phyloP scores from a whole-genome alignment of 2,113 vertebrate species.

The Shinisaurus crocodilurus region DNA sequence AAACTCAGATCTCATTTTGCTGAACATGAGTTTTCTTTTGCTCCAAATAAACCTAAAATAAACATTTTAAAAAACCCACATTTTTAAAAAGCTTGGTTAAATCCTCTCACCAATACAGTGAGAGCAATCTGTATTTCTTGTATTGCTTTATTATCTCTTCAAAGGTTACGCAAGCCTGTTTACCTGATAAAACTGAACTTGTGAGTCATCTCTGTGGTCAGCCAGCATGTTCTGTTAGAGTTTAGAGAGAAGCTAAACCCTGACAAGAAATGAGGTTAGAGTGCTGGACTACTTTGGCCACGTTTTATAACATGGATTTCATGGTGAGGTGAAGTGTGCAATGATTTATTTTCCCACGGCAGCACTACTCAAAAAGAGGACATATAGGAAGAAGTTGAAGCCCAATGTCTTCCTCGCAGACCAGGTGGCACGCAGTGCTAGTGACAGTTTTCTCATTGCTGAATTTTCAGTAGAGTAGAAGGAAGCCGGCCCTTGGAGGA shows the following conservation, averaged over 20 bases:
- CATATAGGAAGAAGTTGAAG: not conserved
- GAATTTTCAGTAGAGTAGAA: slow-evolving; percentile 29
- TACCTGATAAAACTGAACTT: not conserved
- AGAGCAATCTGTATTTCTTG: not conserved
- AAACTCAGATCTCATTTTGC: not conserved
- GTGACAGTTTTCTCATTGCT: not conserved
- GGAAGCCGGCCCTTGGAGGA: slow-evolving; percentile 31
- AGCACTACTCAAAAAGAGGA: not conserved
- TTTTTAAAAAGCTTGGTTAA: not conserved
- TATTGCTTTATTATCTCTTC: not conserved
- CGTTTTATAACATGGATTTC: not conserved
- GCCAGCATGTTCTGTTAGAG: not conserved
- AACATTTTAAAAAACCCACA: not conserved
- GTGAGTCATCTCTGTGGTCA: too few relatives aligned
- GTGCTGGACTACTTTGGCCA: not conserved
- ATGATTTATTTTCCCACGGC: slow-evolving; percentile 4
- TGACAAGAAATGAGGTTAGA: not conserved
- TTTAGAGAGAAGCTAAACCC: not conserved
- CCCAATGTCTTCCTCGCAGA: not conserved
- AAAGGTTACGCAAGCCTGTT: not conserved
- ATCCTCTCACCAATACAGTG: not conserved
- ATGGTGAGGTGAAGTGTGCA: slow-evolving; percentile 2
- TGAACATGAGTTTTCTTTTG: not conserved
- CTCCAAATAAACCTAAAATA: not conserved
- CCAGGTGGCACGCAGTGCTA: not conserved